phyloP scores from a whole-genome alignment of 2,888 invertebrate species.

The Volucella zonaria region DNA sequence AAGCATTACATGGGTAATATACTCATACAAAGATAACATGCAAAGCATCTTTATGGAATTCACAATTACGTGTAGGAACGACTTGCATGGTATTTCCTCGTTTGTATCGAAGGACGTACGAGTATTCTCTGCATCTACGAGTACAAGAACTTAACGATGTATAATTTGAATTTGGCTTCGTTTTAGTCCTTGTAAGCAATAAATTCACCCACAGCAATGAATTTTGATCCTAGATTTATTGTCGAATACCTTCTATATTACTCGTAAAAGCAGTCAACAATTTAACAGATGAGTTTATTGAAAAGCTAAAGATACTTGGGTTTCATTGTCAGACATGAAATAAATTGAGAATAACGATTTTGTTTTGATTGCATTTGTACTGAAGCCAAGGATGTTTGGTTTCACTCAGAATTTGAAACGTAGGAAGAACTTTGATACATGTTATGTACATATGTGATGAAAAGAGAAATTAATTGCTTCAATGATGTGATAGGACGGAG shows the following conservation, averaged over 20 bases:
- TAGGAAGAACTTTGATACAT: too few species aligned
- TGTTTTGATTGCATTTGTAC: conserved; percentile 10
- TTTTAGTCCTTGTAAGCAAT: conserved; percentile 16
- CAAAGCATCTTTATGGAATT: too few species aligned
- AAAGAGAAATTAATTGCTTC: too few species aligned
- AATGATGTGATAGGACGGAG: too few species aligned
- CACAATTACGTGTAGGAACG: background rate
- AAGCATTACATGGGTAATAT: background rate
- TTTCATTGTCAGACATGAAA: background rate
- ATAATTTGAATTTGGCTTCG: background rate
- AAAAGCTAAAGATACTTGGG: background rate
- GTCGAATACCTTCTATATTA: background rate
- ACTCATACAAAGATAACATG: background rate
- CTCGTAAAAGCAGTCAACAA: conserved; percentile 1
- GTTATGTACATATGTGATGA: too few species aligned
- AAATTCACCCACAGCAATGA: conserved; percentile 29
- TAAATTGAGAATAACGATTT: conserved; percentile 1
- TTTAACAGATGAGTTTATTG: conserved; percentile 22
- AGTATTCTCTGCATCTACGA: background rate
- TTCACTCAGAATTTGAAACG: conserved; percentile 6
- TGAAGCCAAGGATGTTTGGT: background rate
- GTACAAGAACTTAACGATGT: background rate
- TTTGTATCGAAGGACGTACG: too few species aligned
- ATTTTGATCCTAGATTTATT: conserved; percentile 28
- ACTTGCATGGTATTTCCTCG: background rate